These are phyloP conservation scores for Lithodes maja DNA, from an alignment of 2,888 invertebrate genomes.

Conservation along the genomic window DNA sequence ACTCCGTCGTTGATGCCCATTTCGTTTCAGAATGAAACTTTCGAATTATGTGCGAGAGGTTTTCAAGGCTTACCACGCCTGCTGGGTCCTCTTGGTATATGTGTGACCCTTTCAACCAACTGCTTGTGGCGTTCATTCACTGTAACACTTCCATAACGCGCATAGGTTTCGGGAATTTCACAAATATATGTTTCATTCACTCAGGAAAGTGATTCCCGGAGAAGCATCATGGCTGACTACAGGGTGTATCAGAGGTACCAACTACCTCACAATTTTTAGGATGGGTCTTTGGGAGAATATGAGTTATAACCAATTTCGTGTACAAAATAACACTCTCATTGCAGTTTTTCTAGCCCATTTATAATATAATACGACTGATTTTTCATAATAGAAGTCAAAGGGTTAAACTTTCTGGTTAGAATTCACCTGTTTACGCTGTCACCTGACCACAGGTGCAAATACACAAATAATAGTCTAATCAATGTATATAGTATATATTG, in stretches of 20 bases:
- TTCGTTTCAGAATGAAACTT: slow-evolving; percentile 37
- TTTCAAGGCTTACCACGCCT: slow-evolving; percentile 51
- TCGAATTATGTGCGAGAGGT: slow-evolving; percentile 28
- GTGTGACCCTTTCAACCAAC: slow-evolving; percentile 17
- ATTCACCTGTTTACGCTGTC: slow-evolving; percentile 59
- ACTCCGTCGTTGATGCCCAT: slow-evolving; percentile 27
- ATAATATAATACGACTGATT: neutral
- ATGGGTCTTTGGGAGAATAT: neutral
- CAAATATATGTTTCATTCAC: slow-evolving; percentile 45
- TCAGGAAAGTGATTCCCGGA: slow-evolving; percentile 51
- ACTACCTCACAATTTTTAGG: slow-evolving; percentile 1
- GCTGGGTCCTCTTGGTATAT: slow-evolving; percentile 40
- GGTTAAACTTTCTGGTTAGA: slow-evolving; percentile 1
- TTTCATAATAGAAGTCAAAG: neutral
- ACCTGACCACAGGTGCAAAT: slow-evolving; percentile 56
- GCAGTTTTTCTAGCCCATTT: neutral
- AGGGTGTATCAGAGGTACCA: slow-evolving; percentile 55
- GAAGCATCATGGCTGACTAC: slow-evolving; percentile 65
- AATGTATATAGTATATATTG: neutral
- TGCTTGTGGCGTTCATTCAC: slow-evolving; percentile 36
- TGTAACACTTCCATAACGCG: slow-evolving; percentile 43
- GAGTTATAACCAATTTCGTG: neutral
- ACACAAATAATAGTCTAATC: neutral
- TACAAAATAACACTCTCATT: neutral
- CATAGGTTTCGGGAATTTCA: slow-evolving; percentile 18